phyloP scores from a whole-genome alignment of 1,140 invertebrate genomes.

The Aphaenogaster floridana region DNA sequence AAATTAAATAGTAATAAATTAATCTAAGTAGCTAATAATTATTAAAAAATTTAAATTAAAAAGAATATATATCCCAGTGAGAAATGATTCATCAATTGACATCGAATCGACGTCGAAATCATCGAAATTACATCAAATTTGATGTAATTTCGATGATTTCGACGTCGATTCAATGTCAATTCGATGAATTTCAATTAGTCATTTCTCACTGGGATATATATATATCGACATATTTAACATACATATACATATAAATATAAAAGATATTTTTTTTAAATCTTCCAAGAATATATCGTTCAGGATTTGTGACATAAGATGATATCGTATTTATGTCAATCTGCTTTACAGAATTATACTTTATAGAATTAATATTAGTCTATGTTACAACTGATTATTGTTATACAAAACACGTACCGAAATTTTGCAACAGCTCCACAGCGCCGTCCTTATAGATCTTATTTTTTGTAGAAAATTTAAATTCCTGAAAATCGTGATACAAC shows the following conservation, averaged over 20 bases:
- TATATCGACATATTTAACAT: not conserved
- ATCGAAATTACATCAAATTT: too few relatives aligned
- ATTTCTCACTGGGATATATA: too few relatives aligned
- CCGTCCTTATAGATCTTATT: conserved; percentile 69
- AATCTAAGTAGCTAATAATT: not conserved
- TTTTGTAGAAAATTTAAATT: conserved; percentile 81
- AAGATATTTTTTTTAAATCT: not conserved
- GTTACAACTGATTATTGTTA: conserved; percentile 34
- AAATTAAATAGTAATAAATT: conserved; percentile 5
- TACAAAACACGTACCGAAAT: conserved; percentile 80
- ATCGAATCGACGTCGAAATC: too few relatives aligned
- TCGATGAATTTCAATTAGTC: too few relatives aligned
- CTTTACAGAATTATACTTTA: conserved; percentile 38
- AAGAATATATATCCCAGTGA: not conserved
- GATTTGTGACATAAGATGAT: not conserved
- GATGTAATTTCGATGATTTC: too few relatives aligned
- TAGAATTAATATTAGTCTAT: conserved; percentile 30
- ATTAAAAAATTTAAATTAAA: not conserved
- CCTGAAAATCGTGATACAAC: conserved; percentile 85
- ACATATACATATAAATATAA: not conserved
- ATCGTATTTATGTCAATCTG: not conserved
- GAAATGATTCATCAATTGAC: too few relatives aligned
- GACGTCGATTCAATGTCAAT: too few relatives aligned
- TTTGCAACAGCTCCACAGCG: conserved; percentile 74
- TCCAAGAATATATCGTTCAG: not conserved